Evolutionary conservation across 2,113 vertebrate genomes (phyloP).

Genomic region (Colistium nudipinnis): DNA sequence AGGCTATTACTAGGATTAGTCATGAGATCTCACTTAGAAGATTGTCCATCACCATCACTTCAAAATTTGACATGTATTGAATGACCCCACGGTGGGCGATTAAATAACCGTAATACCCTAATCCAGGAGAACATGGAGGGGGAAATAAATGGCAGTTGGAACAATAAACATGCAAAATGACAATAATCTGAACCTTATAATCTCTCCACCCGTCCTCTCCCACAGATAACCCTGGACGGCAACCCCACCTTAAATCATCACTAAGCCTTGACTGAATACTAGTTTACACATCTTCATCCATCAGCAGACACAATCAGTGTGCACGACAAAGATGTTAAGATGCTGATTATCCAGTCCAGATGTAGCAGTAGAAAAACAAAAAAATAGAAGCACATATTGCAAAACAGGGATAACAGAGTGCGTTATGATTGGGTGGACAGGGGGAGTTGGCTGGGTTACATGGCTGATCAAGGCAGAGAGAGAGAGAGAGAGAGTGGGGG

Average conservation of each 20-base stretch:
- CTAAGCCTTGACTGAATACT: not conserved
- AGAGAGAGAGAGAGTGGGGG: conserved; percentile 28
- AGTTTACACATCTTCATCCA: not conserved
- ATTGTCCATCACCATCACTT: conserved; percentile 27
- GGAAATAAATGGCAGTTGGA: conserved; percentile 18
- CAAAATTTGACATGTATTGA: too few species aligned
- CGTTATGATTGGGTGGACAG: conserved; percentile 39
- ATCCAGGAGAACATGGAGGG: conserved; percentile 27
- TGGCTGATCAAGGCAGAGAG: conserved; percentile 48
- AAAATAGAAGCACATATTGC: conserved; percentile 33
- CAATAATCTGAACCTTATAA: conserved; percentile 15
- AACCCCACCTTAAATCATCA: conserved; percentile 12
- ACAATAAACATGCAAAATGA: conserved; percentile 70
- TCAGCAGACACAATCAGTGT: conserved; percentile 34
- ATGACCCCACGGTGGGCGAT: not conserved
- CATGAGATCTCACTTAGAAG: conserved; percentile 39
- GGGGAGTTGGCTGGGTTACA: conserved; percentile 47
- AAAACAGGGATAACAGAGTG: conserved; percentile 8
- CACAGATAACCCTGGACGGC: conserved; percentile 3
- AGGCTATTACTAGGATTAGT: conserved; percentile 52
- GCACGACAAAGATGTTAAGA: conserved; percentile 12
- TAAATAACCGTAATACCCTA: conserved; percentile 16
- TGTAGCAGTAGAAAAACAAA: conserved; percentile 32
- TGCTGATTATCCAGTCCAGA: conserved; percentile 26
- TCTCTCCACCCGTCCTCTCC: conserved; percentile 23